These are phyloP conservation scores for Nesoenas mayeri DNA, from an alignment of 2,113 vertebrate genomes.

Conservation along the genomic window DNA sequence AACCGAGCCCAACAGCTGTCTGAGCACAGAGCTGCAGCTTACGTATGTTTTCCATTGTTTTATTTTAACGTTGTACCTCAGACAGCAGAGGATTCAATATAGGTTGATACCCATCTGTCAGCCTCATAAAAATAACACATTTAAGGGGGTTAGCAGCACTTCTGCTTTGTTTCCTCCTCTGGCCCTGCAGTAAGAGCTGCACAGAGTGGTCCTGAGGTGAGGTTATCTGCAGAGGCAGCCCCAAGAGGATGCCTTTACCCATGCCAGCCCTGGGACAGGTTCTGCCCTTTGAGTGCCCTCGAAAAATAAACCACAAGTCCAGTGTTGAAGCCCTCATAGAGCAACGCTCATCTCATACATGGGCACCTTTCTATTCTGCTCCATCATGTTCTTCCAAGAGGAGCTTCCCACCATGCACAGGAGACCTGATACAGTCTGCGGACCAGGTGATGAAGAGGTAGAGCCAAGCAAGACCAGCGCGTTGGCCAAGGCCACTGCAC, in stretches of 20 bases:
- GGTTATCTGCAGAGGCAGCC: neutral
- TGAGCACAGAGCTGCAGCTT: neutral
- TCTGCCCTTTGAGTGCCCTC: neutral
- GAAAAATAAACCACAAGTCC: neutral
- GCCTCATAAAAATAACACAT: neutral
- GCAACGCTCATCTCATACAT: neutral
- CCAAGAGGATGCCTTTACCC: fast-evolving
- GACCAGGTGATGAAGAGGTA: neutral
- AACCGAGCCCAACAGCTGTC: neutral
- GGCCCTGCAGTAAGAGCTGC: neutral
- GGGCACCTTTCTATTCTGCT: neutral
- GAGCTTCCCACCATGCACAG: neutral
- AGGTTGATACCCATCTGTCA: neutral
- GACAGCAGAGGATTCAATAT: neutral
- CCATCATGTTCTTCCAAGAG: neutral
- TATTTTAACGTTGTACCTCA: neutral
- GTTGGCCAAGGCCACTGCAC: neutral
- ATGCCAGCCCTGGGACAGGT: neutral
- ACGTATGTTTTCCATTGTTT: neutral
- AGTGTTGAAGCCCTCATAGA: neutral
- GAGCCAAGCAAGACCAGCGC: neutral
- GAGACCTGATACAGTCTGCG: fast-evolving
- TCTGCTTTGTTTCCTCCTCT: neutral
- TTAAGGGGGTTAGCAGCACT: neutral
- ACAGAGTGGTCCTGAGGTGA: neutral